A percentile compares a stretch with the other conserved stretches of the same genome.
phyloP scores from a whole-genome alignment of 2,888 invertebrate species.

The Drosophila affinis region DNA sequence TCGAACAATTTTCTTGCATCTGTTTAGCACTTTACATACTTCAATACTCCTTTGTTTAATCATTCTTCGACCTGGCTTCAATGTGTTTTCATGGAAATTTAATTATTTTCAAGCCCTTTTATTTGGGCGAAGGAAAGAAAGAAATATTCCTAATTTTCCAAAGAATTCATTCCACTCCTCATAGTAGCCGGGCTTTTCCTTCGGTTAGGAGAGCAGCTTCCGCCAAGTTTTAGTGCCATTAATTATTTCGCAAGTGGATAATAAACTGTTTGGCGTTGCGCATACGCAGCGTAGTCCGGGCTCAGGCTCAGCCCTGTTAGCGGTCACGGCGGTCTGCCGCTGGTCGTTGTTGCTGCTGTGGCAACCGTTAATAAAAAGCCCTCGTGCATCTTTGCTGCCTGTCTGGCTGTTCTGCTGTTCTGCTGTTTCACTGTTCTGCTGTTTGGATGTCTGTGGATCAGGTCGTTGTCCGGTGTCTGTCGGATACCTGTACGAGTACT shows the following conservation, averaged over 20 bases:
- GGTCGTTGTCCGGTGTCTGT: conserved; percentile 39
- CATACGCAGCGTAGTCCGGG: conserved; percentile 42
- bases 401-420: background rate
- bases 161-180: conserved; percentile 1
- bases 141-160: background rate
- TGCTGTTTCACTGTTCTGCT: conserved; percentile 9
- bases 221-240: conserved; percentile 27
- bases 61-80: background rate
- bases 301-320: conserved; percentile 18
- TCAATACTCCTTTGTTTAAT: background rate
- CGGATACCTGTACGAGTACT: conserved; percentile 20
- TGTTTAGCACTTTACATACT: background rate
- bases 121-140: background rate
- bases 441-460: conserved; percentile 33
- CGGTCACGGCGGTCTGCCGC: conserved; percentile 33
- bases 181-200: conserved; percentile 5
- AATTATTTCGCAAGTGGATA: conserved; percentile 34
- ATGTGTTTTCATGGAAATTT: background rate
- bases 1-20: background rate
- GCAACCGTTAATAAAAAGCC: conserved; percentile 70
- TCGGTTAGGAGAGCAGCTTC: conserved; percentile 4
- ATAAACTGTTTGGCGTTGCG: conserved; percentile 35
- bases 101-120: background rate
- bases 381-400: conserved; percentile 47
- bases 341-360: conserved; percentile 53